Percentiles rank a stretch among this genome's conserved stretches.
These are phyloP conservation scores for Rhadina sibilatrix DNA, from an alignment of 2,113 vertebrate genomes.

Conservation along the genomic window DNA sequence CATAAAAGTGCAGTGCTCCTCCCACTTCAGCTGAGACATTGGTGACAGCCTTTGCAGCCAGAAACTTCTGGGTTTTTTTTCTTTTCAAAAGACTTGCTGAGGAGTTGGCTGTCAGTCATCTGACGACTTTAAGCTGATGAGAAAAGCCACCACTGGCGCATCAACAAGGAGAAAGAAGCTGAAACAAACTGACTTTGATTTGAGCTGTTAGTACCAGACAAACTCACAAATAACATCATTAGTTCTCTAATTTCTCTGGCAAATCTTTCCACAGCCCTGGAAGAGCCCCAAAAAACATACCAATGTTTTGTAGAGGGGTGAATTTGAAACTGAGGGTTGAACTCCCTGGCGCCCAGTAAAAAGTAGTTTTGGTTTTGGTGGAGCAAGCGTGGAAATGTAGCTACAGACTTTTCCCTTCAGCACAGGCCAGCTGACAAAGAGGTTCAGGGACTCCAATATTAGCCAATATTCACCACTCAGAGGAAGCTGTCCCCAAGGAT, in stretches of 20 bases:
- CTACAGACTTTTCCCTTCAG: neutral
- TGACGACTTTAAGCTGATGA: neutral
- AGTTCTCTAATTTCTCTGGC: conserved; percentile 34
- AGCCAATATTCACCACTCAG: neutral
- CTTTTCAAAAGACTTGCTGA: neutral
- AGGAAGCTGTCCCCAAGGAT: neutral
- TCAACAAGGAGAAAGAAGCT: conserved; percentile 15
- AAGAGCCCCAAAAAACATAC: neutral
- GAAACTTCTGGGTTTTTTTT: neutral
- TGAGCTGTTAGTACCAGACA: conserved; percentile 4
- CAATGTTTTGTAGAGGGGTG: neutral
- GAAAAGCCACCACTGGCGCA: neutral
- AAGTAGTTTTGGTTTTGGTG: neutral
- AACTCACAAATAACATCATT: neutral
- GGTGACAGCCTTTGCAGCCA: neutral
- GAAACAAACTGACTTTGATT: conserved; percentile 23
- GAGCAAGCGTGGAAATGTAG: neutral
- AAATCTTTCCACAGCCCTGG: conserved; percentile 9
- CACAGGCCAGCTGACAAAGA: neutral
- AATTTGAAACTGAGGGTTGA: neutral
- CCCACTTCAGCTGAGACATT: neutral
- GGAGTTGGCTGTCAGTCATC: neutral
- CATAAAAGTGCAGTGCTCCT: neutral
- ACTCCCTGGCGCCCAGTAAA: neutral
- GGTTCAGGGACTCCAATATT: neutral